Evolutionary conservation across 2,888 invertebrate genomes (phyloP), one percentile per base, ranked within the genome.

Genomic region (Hirtodrosophila cameraria): DNA sequence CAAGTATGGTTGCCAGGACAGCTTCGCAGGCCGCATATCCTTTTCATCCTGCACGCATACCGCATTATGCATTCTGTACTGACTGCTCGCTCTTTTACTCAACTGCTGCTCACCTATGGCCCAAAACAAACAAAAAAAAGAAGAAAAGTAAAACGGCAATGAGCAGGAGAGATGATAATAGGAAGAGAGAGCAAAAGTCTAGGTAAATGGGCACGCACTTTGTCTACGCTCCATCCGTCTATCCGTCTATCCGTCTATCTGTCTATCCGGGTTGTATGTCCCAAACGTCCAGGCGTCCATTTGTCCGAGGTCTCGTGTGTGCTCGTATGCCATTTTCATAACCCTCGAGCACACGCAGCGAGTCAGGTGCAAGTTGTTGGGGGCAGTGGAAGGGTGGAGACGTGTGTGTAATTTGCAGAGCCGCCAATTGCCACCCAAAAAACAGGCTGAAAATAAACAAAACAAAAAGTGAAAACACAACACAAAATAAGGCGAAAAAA

Each of bases 391-490:
- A 23, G 1, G 13, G 7, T 4, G 31, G 38, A 42, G 53, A 67
- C 63, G 83, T 72, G 70, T 82, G 71, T 75, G 75, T 70, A 77
- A 81, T 78, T 60, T 65, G 52, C n/a, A 18, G 6, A 30, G 13
- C 8, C 15, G 4, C 30, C 67, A 12, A 13, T 13, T 31, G 38
- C 55, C 53, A 43, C 36, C 59, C 46, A 41, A 54, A n/a, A 58
- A 58, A 58, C 16, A 15, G 50, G 57, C 53, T 36, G 54, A 78
- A 79, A 86, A 84, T 58, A 74, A 84, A 64, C 86, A 86, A 86
- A 86, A 83, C 84, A 77, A 80, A 76, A 80, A 80, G 80, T 80
- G 86, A 80, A 80, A 80, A 83, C 80, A 76, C 80, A 76, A 57
- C 62, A 61, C 45, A 57, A 75, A 79, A 71, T 54, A 83, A 82